Percentiles rank a stretch among this genome's conserved stretches.
Conservation (phyloP, 1,140 invertebrate genomes). For the Drusus annulatus region DNA sequence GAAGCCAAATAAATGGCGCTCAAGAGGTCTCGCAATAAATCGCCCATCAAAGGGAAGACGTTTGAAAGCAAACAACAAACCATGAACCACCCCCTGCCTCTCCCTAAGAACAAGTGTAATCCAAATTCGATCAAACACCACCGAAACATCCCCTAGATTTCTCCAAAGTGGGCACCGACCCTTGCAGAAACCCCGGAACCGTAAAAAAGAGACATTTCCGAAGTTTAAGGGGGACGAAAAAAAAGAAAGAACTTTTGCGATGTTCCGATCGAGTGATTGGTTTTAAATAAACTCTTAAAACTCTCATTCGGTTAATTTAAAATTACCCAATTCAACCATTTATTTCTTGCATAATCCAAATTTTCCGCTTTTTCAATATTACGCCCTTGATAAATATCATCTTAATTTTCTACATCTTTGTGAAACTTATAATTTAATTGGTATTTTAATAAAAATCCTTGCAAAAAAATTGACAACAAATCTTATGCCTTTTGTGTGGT, state of each 20-base stretch:
- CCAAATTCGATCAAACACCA: constrained; percentile 56
- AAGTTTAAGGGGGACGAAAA: constrained; percentile 33
- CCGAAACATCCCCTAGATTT: constrained; percentile 12
- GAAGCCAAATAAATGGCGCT: too few relatives aligned
- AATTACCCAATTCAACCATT: too few relatives aligned
- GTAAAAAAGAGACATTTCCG: constrained; percentile 45
- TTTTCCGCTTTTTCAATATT: too few relatives aligned
- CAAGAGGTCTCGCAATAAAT: constrained; percentile 24
- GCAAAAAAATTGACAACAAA: too few relatives aligned
- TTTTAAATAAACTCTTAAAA: constrained; percentile 1
- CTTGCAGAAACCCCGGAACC: constrained; percentile 5
- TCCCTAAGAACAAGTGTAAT: constrained; percentile 51
- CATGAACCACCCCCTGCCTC: constrained; percentile 7
- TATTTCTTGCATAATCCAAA: too few relatives aligned
- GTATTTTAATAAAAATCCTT: too few relatives aligned
- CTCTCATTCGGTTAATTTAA: background rate
- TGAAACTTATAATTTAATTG: too few relatives aligned
- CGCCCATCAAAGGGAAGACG: constrained; percentile 25
- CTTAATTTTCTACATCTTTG: too few relatives aligned
- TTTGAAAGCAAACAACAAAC: constrained; percentile 11
- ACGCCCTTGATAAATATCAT: too few relatives aligned
- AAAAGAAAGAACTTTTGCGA: constrained; percentile 21
- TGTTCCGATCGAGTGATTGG: constrained; percentile 28
- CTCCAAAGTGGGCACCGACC: background rate
- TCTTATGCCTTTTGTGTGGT: too few relatives aligned